phyloP scores from a whole-genome alignment of 1,140 invertebrate species.

The Caenorhabditis remanei region DNA sequence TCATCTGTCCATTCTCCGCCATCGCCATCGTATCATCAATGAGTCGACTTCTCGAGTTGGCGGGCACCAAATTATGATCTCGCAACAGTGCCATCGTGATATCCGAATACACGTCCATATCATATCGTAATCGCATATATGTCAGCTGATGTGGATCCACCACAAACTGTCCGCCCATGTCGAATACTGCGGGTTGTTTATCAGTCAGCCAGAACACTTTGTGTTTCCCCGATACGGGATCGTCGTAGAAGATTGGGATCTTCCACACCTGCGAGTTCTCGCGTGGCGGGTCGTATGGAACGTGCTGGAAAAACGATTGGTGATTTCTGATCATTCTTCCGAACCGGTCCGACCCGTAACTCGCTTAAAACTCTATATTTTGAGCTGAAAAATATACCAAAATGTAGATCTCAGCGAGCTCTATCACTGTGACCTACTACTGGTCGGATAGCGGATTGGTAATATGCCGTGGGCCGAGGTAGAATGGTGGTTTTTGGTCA shows the following conservation, averaged over 20 bases:
- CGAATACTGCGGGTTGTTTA: constrained; percentile 17
- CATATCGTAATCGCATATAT: constrained; percentile 47
- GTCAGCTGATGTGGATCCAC: constrained; percentile 52
- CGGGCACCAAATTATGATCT: neutral
- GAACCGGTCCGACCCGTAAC: no score
- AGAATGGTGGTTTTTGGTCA: no score
- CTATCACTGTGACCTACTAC: no score
- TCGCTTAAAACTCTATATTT: no score
- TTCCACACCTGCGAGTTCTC: constrained; percentile 15
- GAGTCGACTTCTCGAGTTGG: constrained; percentile 25
- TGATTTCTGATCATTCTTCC: no score
- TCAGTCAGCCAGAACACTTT: constrained; percentile 50
- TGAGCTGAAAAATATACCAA: no score
- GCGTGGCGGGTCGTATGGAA: neutral
- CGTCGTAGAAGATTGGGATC: constrained; percentile 43
- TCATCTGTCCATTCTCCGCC: constrained; percentile 7
- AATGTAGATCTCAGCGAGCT: no score
- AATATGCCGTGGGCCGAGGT: no score
- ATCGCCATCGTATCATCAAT: constrained; percentile 35
- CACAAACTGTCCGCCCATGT: constrained; percentile 11
- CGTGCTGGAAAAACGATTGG: neutral
- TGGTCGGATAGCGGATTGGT: no score
- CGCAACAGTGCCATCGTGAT: constrained; percentile 16
- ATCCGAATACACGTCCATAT: constrained; percentile 41
- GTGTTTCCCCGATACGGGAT: constrained; percentile 30